Evolutionary conservation across 2,888 invertebrate species (phyloP), one percentile per base, ranked within the genome.

Genomic region (Diaphora mendica): DNA sequence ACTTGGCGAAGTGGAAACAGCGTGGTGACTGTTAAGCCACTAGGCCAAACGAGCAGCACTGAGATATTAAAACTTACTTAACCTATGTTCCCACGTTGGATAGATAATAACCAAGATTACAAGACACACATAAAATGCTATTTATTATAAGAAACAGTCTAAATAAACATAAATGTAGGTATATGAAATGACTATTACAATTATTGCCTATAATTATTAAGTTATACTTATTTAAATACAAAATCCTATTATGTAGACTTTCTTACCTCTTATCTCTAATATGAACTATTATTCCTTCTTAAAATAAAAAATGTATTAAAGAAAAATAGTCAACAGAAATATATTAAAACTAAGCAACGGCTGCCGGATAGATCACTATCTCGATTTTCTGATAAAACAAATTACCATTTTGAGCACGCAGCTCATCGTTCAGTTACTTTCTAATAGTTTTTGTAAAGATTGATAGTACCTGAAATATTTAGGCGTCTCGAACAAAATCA

Each of bases 381-480:
- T 59, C 59, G 13, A 59, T 59, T 26, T 23, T 59, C 13, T 59
- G n/a, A 13, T 59, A 59, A 59, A 59, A 51, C 51, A 59, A 26
- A 59, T 26, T 59, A 59, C 26, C 13, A 59, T 59, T 59, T 59
- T 59, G 59, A 59, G 26, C 59, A 59, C 59, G 59, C 59, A 59
- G 26, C 26, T 9, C 26, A 26, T 59, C 9, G 59, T 26, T 59
- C n/a, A 55, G 55, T 55, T n/a, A 48, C 55, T n/a, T 23, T 55
- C 59, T 26, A 26, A 59, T 59, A 26, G n/a, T 59, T 59, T n/a
- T 59, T 59, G 13, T 51, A 51, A 51, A 20, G 23, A 26, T 11
- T 26, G 26, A 11, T 59, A 59, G 26, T 59, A 23, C n/a, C 26
- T 59, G n/a, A 26, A 26, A 3, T 26, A 59, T 26, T 8, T 51